Evolutionary conservation across 2,888 invertebrate species (phyloP).

Genomic region (Drosophila engyochracea): DNA sequence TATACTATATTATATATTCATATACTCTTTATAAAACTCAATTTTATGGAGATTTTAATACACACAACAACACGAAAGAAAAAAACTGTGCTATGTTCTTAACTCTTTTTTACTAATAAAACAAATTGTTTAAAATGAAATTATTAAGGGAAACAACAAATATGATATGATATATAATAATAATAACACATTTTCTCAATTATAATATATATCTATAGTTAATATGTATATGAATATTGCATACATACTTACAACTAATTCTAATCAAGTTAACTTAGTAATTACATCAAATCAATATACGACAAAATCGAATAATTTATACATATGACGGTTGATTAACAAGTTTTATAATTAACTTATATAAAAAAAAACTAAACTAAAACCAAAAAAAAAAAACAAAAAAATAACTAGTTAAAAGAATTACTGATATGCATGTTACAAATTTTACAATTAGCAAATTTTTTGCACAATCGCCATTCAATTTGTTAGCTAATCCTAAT

Average conservation of each 20-base stretch:
- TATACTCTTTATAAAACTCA: conserved; percentile 46
- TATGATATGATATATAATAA: conserved; percentile 27
- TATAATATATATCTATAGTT: conserved; percentile 33
- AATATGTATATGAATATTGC: conserved; percentile 44
- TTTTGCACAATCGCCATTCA: conserved; percentile 64
- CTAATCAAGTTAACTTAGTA: conserved; percentile 62
- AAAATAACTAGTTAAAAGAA: conserved; percentile 50
- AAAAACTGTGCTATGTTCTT: conserved; percentile 59
- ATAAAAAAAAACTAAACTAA: conserved; percentile 7
- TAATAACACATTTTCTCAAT: conserved; percentile 47
- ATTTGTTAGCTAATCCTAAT: conserved; percentile 60
- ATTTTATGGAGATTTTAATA: conserved; percentile 49
- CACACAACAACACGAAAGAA: conserved; percentile 10
- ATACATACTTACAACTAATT: conserved; percentile 53
- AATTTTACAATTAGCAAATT: conserved; percentile 57
- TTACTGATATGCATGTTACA: conserved; percentile 59
- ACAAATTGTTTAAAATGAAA: conserved; percentile 38
- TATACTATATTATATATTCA: conserved; percentile 29
- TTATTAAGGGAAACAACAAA: conserved; percentile 44
- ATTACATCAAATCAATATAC: conserved; percentile 35
- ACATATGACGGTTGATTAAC: conserved; percentile 52
- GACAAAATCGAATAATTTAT: conserved; percentile 52
- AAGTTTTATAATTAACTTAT: conserved; percentile 59
- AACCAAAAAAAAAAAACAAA: conserved; percentile 11
- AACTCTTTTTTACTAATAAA: conserved; percentile 56